Evolutionary conservation across 92 coral and sea anemone genomes (phyloP).

Genomic region (Palythoa grandis): DNA sequence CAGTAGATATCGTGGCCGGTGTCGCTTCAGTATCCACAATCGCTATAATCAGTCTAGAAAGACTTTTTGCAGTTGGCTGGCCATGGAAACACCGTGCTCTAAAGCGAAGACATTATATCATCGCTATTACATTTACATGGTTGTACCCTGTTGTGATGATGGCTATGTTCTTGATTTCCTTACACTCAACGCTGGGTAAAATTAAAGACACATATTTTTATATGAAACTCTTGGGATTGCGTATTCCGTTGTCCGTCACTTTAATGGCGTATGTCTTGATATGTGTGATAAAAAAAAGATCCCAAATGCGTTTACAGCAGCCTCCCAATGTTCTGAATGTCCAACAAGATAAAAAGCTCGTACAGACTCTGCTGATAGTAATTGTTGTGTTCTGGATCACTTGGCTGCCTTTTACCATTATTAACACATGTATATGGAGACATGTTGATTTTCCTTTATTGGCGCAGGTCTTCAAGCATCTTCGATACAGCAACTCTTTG

Average conservation of each 20-base stretch:
- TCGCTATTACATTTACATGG: conserved; percentile 16
- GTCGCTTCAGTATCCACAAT: not conserved
- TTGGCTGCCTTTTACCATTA: conserved; percentile 7
- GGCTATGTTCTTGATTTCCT: not conserved
- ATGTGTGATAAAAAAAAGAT: too few species aligned
- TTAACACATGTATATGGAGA: not conserved
- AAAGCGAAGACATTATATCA: not conserved
- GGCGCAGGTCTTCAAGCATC: not conserved
- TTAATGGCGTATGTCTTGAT: too few species aligned
- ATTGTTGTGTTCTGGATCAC: conserved; percentile 5
- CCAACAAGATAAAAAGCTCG: not conserved
- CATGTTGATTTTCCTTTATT: too few species aligned
- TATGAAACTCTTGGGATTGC: not conserved
- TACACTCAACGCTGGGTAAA: not conserved
- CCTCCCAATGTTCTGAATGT: not conserved
- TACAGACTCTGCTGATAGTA: conserved; percentile 8
- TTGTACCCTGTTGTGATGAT: not conserved
- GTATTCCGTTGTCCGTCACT: not conserved
- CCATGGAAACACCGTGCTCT: conserved; percentile 4
- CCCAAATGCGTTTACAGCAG: not conserved
- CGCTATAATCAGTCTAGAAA: conserved; percentile 1
- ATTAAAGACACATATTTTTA: not conserved
- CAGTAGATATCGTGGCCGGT: not conserved
- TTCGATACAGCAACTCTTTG: not conserved
- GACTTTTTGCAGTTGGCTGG: conserved; percentile 10